Conservation (phyloP, 2,113 vertebrate genomes). For the Sphyrna mokarran region DNA sequence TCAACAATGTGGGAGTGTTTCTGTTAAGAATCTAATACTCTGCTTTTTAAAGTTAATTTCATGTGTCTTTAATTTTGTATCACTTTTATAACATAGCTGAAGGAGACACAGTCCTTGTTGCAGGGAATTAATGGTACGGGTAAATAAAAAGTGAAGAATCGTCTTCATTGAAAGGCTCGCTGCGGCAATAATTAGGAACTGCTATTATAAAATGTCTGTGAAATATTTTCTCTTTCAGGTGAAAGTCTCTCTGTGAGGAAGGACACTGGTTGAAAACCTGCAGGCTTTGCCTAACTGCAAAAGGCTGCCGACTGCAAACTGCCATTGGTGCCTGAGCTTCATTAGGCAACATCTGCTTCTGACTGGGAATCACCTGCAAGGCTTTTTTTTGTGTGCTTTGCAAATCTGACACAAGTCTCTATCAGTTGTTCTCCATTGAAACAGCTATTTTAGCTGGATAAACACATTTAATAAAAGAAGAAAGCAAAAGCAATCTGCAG, state of each 20-base stretch:
- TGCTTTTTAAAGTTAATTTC: not conserved
- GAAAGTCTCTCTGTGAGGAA: not conserved
- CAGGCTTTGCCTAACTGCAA: not conserved
- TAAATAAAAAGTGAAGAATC: not conserved
- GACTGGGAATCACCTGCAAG: not conserved
- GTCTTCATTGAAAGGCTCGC: not conserved
- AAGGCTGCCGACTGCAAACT: not conserved
- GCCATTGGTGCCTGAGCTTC: not conserved
- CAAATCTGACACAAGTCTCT: not conserved
- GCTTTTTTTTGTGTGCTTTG: not conserved
- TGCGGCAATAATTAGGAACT: not conserved
- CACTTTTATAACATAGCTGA: not conserved
- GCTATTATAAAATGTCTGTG: not conserved
- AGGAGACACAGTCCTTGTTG: not conserved
- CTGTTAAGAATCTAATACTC: not conserved
- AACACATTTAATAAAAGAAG: conserved; percentile 16
- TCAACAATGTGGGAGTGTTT: not conserved
- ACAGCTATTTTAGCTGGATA: conserved; percentile 12
- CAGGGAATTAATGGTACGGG: not conserved
- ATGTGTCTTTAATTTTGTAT: not conserved
- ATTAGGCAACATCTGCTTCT: conserved; percentile 8
- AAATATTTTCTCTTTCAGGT: conserved; percentile 3
- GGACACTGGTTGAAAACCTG: not conserved
- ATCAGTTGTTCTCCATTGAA: not conserved
- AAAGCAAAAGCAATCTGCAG: not conserved